These are phyloP conservation scores for Kryptolebias marmoratus DNA, from an alignment of 2,113 vertebrate genomes.

Conservation along the genomic window DNA sequence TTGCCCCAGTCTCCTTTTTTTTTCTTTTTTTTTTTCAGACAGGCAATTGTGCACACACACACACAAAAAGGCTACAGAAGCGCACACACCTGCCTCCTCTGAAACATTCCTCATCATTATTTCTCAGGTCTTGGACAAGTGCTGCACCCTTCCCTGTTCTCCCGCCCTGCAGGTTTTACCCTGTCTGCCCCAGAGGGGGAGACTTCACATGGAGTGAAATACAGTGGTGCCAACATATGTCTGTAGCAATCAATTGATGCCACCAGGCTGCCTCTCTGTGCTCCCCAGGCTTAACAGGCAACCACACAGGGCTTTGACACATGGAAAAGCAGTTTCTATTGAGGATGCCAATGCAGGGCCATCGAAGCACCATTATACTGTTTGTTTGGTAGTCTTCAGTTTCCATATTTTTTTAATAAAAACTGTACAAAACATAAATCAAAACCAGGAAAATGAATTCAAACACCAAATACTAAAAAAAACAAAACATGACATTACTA, in stretches of 20 bases:
- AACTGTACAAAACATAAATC: no score
- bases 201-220: constrained; percentile 68
- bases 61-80: not conserved
- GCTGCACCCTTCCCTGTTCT: constrained; percentile 18
- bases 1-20: not conserved
- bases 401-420: no score
- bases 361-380: no score
- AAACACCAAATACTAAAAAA: no score
- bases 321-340: constrained; percentile 23
- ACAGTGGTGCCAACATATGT: constrained; percentile 69
- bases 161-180: constrained; percentile 23
- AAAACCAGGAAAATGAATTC: no score
- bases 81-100: constrained; percentile 32
- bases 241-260: constrained; percentile 66
- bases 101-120: constrained; percentile 46
- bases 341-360: no score
- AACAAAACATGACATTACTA: no score
- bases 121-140: constrained; percentile 24
- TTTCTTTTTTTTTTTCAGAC: not conserved
- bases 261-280: constrained; percentile 55
- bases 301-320: constrained; percentile 36
- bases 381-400: no score
- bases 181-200: constrained; percentile 52
- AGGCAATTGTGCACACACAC: not conserved
- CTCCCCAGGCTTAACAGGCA: constrained; percentile 44